Evolutionary conservation across 2,888 invertebrate species (phyloP), one percentile per base, ranked within the genome.

Genomic region (Aproaerema taeniolella): DNA sequence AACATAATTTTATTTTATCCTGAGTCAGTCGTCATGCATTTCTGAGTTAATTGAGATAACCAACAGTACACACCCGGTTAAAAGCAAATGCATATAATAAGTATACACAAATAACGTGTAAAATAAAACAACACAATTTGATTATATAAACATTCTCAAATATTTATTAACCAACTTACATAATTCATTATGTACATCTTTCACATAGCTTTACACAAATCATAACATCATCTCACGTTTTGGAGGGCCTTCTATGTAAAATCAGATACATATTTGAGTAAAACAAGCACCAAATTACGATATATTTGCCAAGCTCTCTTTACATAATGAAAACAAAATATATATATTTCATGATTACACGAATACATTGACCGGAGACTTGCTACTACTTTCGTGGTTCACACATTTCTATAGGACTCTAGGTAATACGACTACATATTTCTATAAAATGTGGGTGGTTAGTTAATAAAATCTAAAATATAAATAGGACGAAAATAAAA

Each of bases 111-210:
- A n/a, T n/a, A n/a, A n/a, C n/a, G n/a, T n/a, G n/a, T 8, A 20
- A 8, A 50, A 43, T 48, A 40, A 50, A 52, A 52, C 47, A 37
- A 44, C n/a, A 36, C 8, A 31, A 20, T 42, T 48, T 37, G 85
- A 83, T 85, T 85, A 86, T 85, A 86, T 86, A 86, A 86, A 86
- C 86, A 86, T 86, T 86, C 67, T 86, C 85, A 86, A 82, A 86
- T 86, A 86, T 86, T 86, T 86, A 86, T 82, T 85, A 85, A 86
- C 85, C 86, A 86, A 83, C 85, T 85, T 86, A 86, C 85, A 86
- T 85, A 85, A 85, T 81, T 75, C 71, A 76, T 81, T 85, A 85
- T 85, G 74, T 85, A 85, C 85, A 86, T 78, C 74, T 82, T 73
- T 82, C 78, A 70, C 76, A 76, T 82, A 82, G 82, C 75, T 81